Conservation (phyloP, 2,888 invertebrate species). For the Caenorhabditis becei region DNA sequence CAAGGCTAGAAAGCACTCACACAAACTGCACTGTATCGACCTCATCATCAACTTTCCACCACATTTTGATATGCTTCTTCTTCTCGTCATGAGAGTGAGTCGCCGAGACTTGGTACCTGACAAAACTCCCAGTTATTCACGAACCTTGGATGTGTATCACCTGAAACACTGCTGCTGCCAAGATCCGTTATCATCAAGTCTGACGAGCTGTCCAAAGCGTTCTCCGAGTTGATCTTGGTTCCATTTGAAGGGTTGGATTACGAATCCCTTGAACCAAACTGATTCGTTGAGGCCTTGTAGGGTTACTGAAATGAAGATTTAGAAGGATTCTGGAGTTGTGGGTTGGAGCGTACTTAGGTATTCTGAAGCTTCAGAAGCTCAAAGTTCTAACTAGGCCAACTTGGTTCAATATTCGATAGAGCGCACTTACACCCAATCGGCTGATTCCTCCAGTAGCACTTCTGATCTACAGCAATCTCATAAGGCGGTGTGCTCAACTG, state of each 20-base stretch:
- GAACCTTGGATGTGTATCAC: slow-evolving; percentile 3
- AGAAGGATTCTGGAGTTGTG: neutral
- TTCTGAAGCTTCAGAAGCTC: no score
- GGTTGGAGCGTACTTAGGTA: no score
- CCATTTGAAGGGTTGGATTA: slow-evolving; percentile 78
- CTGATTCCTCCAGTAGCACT: slow-evolving; percentile 79
- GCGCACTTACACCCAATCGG: slow-evolving; percentile 75
- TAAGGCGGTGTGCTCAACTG: slow-evolving; percentile 76
- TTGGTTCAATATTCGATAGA: neutral
- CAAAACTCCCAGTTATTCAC: no score
- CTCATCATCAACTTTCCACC: slow-evolving; percentile 80
- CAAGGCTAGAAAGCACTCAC: slow-evolving; percentile 57
- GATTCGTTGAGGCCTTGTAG: slow-evolving; percentile 77
- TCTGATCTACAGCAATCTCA: slow-evolving; percentile 76
- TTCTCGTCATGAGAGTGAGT: slow-evolving; percentile 80
- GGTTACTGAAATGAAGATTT: slow-evolving; percentile 71
- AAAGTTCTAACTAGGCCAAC: neutral
- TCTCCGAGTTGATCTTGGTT: slow-evolving; percentile 74
- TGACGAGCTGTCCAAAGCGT: slow-evolving; percentile 78
- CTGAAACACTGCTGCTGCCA: slow-evolving; percentile 80
- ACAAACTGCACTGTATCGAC: slow-evolving; percentile 78
- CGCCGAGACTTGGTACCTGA: slow-evolving; percentile 73
- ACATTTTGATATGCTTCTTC: slow-evolving; percentile 78
- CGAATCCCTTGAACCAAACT: slow-evolving; percentile 79
- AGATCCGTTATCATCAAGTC: slow-evolving; percentile 79